Conservation (phyloP, 2,888 invertebrate species). For the Melangyna quadrimaculata region DNA sequence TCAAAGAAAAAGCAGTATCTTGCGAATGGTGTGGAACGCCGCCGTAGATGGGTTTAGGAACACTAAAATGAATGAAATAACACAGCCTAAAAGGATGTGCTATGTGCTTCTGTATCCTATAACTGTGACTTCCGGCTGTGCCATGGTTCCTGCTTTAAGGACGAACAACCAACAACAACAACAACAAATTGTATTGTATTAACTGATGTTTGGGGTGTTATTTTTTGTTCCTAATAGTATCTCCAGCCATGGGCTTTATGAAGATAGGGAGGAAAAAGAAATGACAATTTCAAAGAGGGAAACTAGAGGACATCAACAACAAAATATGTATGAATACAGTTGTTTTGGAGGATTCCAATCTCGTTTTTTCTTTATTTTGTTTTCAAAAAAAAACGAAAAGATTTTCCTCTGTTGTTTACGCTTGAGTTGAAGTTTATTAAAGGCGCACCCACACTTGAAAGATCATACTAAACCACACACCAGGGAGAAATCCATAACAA, state of each 20-base stretch:
- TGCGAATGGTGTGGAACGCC: neutral
- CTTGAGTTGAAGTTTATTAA: conserved; percentile 63
- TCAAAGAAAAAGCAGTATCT: conserved; percentile 9
- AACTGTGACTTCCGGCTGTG: conserved; percentile 30
- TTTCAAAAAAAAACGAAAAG: neutral
- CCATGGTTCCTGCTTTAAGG: conserved; percentile 13
- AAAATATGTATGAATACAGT: conserved; percentile 16
- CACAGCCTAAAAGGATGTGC: conserved; percentile 41
- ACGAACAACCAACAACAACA: too few species aligned
- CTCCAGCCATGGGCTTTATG: conserved; percentile 5
- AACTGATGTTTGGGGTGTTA: conserved; percentile 8
- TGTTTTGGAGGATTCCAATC: conserved; percentile 21
- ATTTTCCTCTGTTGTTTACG: conserved; percentile 48
- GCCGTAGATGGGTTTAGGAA: neutral
- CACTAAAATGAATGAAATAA: conserved; percentile 35
- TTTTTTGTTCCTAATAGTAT: conserved; percentile 18
- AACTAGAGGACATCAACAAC: conserved; percentile 6
- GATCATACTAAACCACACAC: conserved; percentile 45
- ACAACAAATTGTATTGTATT: conserved; percentile 37
- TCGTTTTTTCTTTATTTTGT: neutral
- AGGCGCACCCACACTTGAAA: conserved; percentile 42
- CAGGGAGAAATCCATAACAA: conserved; percentile 53
- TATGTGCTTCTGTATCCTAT: conserved; percentile 16
- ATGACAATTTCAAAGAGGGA: neutral
- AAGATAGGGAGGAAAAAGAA: neutral